Conservation (phyloP, 2,888 invertebrate species). For the Lampropteryx suffumata region DNA sequence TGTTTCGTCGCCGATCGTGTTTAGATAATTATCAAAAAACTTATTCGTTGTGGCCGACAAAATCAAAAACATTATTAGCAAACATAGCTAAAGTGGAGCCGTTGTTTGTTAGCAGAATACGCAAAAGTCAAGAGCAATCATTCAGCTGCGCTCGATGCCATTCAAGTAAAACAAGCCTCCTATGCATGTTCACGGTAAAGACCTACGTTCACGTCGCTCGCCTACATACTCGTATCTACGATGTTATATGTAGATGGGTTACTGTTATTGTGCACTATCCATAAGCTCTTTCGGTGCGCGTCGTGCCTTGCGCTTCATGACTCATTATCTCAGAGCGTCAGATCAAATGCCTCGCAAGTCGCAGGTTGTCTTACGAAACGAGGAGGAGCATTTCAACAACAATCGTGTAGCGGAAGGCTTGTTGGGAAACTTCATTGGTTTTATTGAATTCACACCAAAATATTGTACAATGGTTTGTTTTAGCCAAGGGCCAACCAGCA, state of each 20-base stretch:
- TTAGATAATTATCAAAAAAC: no score
- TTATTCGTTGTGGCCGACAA: no score
- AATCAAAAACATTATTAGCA: no score
- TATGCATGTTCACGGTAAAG: no score
- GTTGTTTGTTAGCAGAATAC: no score
- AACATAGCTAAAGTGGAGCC: no score
- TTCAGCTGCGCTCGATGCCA: no score
- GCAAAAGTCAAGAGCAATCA: no score
- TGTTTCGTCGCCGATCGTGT: no score
- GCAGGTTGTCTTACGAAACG: conserved; percentile 56
- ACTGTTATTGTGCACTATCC: neutral
- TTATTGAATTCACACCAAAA: conserved; percentile 8
- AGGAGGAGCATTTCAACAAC: conserved; percentile 46
- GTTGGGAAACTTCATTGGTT: conserved; percentile 48
- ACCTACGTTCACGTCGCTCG: no score
- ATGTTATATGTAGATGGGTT: neutral
- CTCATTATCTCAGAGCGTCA: conserved; percentile 27
- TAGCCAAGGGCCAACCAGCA: neutral
- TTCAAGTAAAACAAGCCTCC: no score
- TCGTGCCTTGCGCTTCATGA: conserved; percentile 28
- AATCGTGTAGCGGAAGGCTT: conserved; percentile 59
- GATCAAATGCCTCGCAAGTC: conserved; percentile 56
- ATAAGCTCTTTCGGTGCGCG: conserved; percentile 39
- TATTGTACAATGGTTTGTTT: conserved; percentile 1
- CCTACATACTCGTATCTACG: no score